Percentiles rank a stretch among this genome's conserved stretches.
Conservation (phyloP, 2,888 invertebrate species). For the Macrophya alboannulata region DNA sequence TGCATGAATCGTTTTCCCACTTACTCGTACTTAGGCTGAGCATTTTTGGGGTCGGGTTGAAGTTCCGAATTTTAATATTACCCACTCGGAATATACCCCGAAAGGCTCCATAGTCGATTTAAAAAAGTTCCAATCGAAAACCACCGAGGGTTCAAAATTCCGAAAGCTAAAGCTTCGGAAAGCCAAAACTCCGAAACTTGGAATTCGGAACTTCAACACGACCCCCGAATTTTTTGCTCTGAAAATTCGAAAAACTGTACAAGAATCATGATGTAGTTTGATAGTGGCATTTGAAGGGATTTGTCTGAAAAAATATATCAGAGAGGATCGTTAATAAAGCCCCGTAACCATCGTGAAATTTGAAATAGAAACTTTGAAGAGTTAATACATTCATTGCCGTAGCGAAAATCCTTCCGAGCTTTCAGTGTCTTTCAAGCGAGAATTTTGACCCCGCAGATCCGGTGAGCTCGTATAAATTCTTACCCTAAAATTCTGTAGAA, state of each 20-base stretch:
- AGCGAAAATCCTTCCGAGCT: not conserved
- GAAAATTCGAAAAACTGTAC: not conserved
- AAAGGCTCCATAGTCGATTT: too few relatives aligned
- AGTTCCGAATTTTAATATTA: too few relatives aligned
- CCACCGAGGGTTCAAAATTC: too few relatives aligned
- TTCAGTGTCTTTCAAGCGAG: not conserved
- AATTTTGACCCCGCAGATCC: constrained; percentile 10
- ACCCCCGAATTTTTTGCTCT: not conserved
- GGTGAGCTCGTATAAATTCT: constrained; percentile 22
- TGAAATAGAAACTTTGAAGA: not conserved
- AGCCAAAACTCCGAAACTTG: too few relatives aligned
- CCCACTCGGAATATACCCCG: too few relatives aligned
- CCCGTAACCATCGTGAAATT: not conserved
- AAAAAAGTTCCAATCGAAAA: too few relatives aligned
- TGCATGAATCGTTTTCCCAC: not conserved
- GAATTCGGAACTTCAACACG: too few relatives aligned
- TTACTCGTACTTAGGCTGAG: not conserved
- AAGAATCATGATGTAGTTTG: not conserved
- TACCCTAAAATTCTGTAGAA: constrained; percentile 15
- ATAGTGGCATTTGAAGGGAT: too few relatives aligned
- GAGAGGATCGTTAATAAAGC: too few relatives aligned
- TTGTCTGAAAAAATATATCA: too few relatives aligned
- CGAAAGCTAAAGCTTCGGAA: too few relatives aligned
- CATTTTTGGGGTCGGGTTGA: too few relatives aligned
- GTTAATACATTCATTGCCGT: not conserved